Percentiles rank a stretch among this genome's conserved stretches.
Evolutionary conservation across 2,888 invertebrate species (phyloP).

Genomic region (Thera britannica): DNA sequence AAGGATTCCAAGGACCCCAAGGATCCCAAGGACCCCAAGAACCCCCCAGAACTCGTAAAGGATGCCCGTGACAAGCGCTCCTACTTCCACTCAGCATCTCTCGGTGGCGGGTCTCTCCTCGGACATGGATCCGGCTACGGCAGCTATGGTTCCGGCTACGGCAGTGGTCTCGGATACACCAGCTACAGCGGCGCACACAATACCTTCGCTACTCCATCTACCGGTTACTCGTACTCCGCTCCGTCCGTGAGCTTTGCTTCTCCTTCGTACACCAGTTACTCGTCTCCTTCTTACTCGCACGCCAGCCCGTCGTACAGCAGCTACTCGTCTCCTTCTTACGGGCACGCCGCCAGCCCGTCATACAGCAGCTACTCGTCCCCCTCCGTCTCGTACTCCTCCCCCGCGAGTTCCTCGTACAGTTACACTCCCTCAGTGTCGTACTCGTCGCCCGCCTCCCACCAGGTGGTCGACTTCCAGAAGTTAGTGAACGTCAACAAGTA

Average conservation of each 20-base stretch:
- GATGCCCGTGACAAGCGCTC: slow-evolving; percentile 58
- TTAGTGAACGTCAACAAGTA: slow-evolving; percentile 57
- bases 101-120: slow-evolving; percentile 9
- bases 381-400: slow-evolving; percentile 15
- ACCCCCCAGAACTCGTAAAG: slow-evolving; percentile 38
- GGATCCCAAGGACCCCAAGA: slow-evolving; percentile 9
- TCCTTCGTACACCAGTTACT: slow-evolving; percentile 27
- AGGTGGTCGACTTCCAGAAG: slow-evolving; percentile 50
- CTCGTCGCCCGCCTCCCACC: slow-evolving; percentile 34
- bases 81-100: slow-evolving; percentile 42
- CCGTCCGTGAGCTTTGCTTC: slow-evolving; percentile 19
- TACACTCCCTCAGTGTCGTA: slow-evolving; percentile 21
- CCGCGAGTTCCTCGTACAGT: slow-evolving; percentile 17
- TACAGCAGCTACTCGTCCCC: slow-evolving; percentile 25
- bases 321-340: slow-evolving; percentile 27
- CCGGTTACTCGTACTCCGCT: slow-evolving; percentile 29
- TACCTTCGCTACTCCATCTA: slow-evolving; percentile 26
- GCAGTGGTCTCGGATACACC: slow-evolving; percentile 16
- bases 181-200: slow-evolving; percentile 24
- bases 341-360: slow-evolving; percentile 24
- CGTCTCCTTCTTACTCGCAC: slow-evolving; percentile 33
- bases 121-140: slow-evolving; percentile 18
- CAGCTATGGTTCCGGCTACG: slow-evolving; percentile 14
- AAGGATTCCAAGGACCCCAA: slow-evolving; percentile 33
- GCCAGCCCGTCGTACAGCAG: slow-evolving; percentile 25